Conservation (phyloP, 2,888 invertebrate genomes). For the Gryllus longicercus region DNA sequence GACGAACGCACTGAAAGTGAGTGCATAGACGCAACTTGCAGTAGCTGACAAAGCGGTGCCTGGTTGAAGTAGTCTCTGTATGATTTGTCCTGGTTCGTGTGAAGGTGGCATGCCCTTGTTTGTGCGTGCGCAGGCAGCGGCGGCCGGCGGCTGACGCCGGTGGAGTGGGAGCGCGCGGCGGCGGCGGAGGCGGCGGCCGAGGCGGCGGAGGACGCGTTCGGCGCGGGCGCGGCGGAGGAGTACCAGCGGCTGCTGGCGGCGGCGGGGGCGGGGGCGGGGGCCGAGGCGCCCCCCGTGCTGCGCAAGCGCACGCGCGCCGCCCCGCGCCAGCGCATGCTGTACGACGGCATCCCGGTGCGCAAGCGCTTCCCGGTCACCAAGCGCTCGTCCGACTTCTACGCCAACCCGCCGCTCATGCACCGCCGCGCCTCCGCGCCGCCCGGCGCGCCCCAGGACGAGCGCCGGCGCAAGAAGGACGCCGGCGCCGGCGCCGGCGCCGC, state of each 20-base stretch:
- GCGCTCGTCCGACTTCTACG: conserved; percentile 52
- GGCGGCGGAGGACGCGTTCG: conserved; percentile 8
- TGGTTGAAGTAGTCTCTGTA: no score
- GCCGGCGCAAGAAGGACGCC: conserved; percentile 30
- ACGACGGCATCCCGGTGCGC: conserved; percentile 4
- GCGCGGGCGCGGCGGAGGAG: neutral
- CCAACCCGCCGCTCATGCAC: conserved; percentile 40
- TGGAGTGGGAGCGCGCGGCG: neutral
- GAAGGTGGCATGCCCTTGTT: no score
- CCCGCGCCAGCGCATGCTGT: neutral
- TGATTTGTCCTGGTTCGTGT: no score
- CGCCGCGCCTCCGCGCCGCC: conserved; percentile 31
- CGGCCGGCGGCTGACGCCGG: neutral
- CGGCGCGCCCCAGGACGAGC: neutral
- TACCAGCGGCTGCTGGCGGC: conserved; percentile 23
- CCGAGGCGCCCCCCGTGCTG: neutral
- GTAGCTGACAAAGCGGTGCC: no score
- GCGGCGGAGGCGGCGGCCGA: neutral
- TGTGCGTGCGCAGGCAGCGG: neutral
- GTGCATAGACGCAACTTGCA: no score
- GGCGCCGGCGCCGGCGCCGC: conserved; percentile 46
- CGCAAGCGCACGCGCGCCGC: neutral
- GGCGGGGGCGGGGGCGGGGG: neutral
- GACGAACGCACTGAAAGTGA: no score
- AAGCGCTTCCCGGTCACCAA: conserved; percentile 67